Conservation (phyloP, 2,888 invertebrate genomes). For the Eupithecia vulgata region DNA sequence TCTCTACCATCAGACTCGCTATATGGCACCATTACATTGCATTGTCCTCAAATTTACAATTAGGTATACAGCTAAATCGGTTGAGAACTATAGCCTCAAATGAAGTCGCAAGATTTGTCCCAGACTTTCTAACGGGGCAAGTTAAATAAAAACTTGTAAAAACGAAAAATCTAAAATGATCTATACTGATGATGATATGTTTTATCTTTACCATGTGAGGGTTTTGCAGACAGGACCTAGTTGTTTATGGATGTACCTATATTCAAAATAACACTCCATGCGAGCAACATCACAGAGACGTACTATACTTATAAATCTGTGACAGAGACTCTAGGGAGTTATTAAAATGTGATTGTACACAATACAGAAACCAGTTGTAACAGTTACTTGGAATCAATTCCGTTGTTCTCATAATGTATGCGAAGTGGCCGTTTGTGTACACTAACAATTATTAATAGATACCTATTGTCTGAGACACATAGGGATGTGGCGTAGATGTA, state of each 20-base stretch:
- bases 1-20: no score
- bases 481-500: not conserved
- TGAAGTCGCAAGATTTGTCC: no score
- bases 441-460: not conserved
- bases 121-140: no score
- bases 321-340: not conserved
- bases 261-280: not conserved
- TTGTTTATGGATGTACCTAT: not conserved
- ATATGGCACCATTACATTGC: no score
- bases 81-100: no score
- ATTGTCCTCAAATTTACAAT: no score
- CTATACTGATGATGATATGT: no score
- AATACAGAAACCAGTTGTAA: not conserved
- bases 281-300: not conserved
- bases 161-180: no score
- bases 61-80: no score
- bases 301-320: no score
- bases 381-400: constrained; percentile 2
- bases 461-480: not conserved
- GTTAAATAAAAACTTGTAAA: no score
- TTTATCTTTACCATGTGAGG: not conserved
- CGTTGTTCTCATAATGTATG: not conserved
- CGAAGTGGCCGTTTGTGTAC: not conserved
- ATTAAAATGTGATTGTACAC: not conserved
- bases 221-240: not conserved